Evolutionary conservation across 2,888 invertebrate species (phyloP).

Genomic region (Noctua pronuba): DNA sequence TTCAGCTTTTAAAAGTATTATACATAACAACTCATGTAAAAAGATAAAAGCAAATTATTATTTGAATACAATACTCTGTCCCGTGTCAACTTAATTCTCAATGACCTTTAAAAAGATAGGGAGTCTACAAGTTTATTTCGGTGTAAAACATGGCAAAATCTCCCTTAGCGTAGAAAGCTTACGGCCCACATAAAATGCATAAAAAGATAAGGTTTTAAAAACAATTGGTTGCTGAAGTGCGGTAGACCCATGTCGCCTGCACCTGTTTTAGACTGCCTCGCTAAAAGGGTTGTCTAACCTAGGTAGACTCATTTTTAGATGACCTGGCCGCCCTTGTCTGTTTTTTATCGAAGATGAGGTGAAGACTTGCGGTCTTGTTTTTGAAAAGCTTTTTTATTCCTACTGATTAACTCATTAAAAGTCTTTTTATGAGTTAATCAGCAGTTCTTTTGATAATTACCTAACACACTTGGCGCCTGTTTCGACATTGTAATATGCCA

Average conservation of each 20-base stretch:
- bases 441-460: not conserved
- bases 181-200: slow-evolving; percentile 21
- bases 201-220: slow-evolving; percentile 22
- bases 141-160: slow-evolving; percentile 10
- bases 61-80: slow-evolving; percentile 55
- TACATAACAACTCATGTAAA: slow-evolving; percentile 43
- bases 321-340: slow-evolving; percentile 29
- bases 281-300: slow-evolving; percentile 54
- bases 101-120: slow-evolving; percentile 55
- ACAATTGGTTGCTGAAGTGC: slow-evolving; percentile 51
- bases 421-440: not conserved
- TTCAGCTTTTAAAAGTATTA: slow-evolving; percentile 37
- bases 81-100: slow-evolving; percentile 54
- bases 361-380: not conserved
- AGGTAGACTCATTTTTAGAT: slow-evolving; percentile 27
- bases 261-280: slow-evolving; percentile 51
- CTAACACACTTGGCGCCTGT: not conserved
- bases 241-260: slow-evolving; percentile 54
- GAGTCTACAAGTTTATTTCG: slow-evolving; percentile 23
- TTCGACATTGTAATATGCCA: not conserved
- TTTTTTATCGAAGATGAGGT: slow-evolving; percentile 13
- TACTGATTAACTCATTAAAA: not conserved
- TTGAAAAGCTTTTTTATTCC: not conserved
- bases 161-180: not conserved
- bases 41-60: slow-evolving; percentile 52